Conservation (phyloP, 64 coral and sea anemone genomes). For the Montipora sp. region DNA sequence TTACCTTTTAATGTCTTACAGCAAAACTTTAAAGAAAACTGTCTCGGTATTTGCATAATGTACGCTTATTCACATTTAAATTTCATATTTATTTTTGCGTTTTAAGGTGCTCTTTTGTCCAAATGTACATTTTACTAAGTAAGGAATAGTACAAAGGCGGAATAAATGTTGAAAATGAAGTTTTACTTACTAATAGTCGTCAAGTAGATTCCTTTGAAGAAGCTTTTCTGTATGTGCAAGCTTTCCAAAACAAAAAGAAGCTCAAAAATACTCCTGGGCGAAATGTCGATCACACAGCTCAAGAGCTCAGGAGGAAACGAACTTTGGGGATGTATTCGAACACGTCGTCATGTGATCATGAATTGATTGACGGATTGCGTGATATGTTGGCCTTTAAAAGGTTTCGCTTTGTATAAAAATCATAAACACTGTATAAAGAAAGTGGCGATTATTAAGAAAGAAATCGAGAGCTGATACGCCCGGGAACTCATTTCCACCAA, state of each 20-base stretch:
- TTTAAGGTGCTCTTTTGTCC: neutral
- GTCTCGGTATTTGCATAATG: neutral
- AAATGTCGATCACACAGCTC: slow-evolving; percentile 10
- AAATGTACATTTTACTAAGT: neutral
- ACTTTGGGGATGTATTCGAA: neutral
- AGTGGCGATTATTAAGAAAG: neutral
- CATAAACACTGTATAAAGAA: neutral
- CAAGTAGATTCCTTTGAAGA: neutral
- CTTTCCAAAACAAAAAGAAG: neutral
- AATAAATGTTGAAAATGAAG: neutral
- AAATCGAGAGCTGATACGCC: neutral
- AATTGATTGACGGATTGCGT: slow-evolving; percentile 39
- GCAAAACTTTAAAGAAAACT: neutral
- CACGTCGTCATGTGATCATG: slow-evolving; percentile 32
- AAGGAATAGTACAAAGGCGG: neutral
- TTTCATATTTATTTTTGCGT: neutral
- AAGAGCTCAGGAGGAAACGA: neutral
- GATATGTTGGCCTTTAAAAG: slow-evolving; percentile 11
- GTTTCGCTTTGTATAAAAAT: neutral
- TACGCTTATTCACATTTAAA: neutral
- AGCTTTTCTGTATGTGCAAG: neutral
- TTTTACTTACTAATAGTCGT: slow-evolving; percentile 34
- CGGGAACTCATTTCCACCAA: neutral
- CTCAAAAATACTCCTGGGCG: neutral
- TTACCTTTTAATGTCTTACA: neutral